These are phyloP conservation scores for Nylanderia fulva DNA, from an alignment of 1,140 invertebrate genomes.

Conservation along the genomic window DNA sequence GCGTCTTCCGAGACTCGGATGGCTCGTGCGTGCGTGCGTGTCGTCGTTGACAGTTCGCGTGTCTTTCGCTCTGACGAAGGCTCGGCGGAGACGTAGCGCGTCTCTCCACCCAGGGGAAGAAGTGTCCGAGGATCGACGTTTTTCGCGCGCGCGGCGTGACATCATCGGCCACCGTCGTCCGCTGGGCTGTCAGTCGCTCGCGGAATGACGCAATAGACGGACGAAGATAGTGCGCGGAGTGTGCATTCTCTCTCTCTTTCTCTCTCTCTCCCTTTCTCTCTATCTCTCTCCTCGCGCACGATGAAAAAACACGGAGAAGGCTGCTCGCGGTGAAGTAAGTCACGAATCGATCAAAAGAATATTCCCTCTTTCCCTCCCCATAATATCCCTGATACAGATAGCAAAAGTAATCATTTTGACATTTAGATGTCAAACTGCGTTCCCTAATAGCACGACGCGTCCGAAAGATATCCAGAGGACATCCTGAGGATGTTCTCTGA, in stretches of 20 bases:
- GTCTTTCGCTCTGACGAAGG: too few species aligned
- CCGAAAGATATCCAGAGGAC: too few species aligned
- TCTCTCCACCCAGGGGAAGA: background rate
- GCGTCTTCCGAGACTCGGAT: background rate
- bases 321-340: constrained; percentile 79
- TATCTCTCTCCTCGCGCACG: constrained; percentile 67
- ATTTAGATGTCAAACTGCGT: too few species aligned
- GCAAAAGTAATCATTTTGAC: too few species aligned
- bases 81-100: background rate
- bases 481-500: too few species aligned
- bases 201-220: constrained; percentile 83
- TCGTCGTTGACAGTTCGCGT: background rate
- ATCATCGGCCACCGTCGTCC: constrained; percentile 65
- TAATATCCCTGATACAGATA: too few species aligned
- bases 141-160: constrained; percentile 18
- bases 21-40: background rate
- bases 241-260: constrained; percentile 28
- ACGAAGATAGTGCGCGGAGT: constrained; percentile 60
- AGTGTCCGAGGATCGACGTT: too few species aligned
- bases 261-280: background rate
- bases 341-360: too few species aligned
- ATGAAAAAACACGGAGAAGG: constrained; percentile 77
- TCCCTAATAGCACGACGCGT: too few species aligned
- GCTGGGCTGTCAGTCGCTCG: constrained; percentile 78
- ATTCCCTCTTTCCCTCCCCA: too few species aligned